A percentile compares a stretch with the other conserved stretches of the same genome.
These are phyloP conservation scores for Pogoniulus pusillus DNA, from an alignment of 2,797 vertebrate genomes.

Conservation along the genomic window DNA sequence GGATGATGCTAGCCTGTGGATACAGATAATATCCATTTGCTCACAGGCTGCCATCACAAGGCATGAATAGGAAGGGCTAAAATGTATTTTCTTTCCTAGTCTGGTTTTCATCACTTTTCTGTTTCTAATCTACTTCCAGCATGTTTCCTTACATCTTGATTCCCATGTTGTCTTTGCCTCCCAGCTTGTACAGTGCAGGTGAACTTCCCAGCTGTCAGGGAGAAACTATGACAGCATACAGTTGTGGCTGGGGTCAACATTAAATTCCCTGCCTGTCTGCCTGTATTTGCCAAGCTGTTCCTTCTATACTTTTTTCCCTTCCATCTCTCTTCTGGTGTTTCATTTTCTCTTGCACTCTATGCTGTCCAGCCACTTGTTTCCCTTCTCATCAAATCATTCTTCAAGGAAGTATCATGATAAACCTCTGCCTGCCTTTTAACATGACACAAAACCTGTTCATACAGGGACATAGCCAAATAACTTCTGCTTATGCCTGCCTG, in stretches of 20 bases:
- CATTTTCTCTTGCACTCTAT: not conserved
- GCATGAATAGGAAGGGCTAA: not conserved
- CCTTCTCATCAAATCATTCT: not conserved
- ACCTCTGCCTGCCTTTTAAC: not conserved
- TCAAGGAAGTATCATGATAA: not conserved
- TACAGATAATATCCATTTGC: not conserved
- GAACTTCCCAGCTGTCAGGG: not conserved
- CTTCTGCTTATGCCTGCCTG: not conserved
- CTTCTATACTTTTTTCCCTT: not conserved
- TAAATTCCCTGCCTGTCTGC: not conserved
- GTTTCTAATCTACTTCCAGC: not conserved
- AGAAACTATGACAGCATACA: not conserved
- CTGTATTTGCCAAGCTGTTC: not conserved
- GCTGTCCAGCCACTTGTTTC: not conserved
- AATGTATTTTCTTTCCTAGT: not conserved
- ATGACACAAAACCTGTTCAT: not conserved
- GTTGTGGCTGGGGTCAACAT: not conserved
- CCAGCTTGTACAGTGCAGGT: not conserved
- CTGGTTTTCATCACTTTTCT: not conserved
- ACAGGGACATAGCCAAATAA: not conserved
- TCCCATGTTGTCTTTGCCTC: not conserved
- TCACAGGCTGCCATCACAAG: not conserved
- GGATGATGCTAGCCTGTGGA: fast-evolving
- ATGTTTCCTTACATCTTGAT: not conserved
- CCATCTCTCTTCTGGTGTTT: not conserved